These are phyloP conservation scores for Callosobruchus maculatus DNA, from an alignment of 2,888 invertebrate genomes.

Conservation along the genomic window DNA sequence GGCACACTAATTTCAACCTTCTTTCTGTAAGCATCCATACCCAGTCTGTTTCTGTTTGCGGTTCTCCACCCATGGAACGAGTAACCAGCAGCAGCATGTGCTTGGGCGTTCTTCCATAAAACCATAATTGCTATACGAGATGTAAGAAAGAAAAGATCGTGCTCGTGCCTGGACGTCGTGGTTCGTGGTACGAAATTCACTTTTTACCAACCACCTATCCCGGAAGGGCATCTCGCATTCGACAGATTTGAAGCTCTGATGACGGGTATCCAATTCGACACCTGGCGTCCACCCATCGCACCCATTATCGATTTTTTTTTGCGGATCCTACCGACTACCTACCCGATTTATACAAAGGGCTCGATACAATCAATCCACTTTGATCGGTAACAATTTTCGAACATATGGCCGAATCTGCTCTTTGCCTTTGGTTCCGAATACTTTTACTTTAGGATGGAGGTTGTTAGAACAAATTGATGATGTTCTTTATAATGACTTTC, in stretches of 20 bases:
- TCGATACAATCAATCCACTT: background rate
- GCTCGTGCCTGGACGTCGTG: background rate
- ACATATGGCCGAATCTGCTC: background rate
- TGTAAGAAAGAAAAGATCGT: background rate
- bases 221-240: background rate
- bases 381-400: background rate
- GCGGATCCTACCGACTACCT: background rate
- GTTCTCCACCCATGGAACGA: background rate
- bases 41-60: too few species aligned
- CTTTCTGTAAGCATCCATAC: too few species aligned
- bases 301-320: background rate
- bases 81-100: background rate
- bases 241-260: background rate
- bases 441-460: background rate
- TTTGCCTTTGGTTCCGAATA: background rate
- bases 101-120: background rate
- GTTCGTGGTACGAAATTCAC: background rate
- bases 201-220: background rate
- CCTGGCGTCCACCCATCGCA: background rate
- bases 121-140: background rate
- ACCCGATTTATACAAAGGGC: background rate
- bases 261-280: background rate
- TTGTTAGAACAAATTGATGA: too few species aligned
- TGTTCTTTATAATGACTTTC: background rate
- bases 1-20: too few species aligned